These are phyloP conservation scores for Drosophila villosipedis DNA, from an alignment of 2,888 invertebrate species.

Conservation along the genomic window DNA sequence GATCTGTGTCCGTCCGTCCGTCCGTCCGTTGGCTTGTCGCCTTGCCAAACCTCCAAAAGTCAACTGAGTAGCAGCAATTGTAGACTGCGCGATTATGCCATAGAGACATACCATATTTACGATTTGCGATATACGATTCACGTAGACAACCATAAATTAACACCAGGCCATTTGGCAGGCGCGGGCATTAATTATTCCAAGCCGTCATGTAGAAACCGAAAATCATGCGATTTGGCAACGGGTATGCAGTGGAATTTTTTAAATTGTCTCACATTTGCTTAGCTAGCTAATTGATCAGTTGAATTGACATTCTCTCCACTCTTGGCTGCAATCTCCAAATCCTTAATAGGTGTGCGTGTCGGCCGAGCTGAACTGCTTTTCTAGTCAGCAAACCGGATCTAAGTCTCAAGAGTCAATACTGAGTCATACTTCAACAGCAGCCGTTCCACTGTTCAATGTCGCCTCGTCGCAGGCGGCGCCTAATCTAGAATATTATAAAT, in stretches of 20 bases:
- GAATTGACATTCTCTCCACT: constrained; percentile 43
- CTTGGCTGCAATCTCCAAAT: constrained; percentile 40
- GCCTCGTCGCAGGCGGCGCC: constrained; percentile 69
- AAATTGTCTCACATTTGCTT: constrained; percentile 74
- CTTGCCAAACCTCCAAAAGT: constrained; percentile 53
- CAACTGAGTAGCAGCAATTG: constrained; percentile 41
- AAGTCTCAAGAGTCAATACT: constrained; percentile 54
- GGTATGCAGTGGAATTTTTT: constrained; percentile 52
- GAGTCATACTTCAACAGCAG: constrained; percentile 43
- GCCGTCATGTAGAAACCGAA: constrained; percentile 36
- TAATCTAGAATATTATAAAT: constrained; percentile 77
- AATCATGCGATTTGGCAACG: constrained; percentile 44
- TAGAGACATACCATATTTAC: constrained; percentile 42
- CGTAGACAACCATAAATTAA: constrained; percentile 75
- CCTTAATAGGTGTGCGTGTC: constrained; percentile 66
- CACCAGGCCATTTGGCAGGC: constrained; percentile 62
- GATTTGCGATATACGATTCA: constrained; percentile 50
- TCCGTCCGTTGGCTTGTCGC: constrained; percentile 17
- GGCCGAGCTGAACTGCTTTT: constrained; percentile 42
- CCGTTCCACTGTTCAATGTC: constrained; percentile 61
- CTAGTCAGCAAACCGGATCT: constrained; percentile 68
- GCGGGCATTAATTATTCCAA: constrained; percentile 71
- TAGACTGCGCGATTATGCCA: constrained; percentile 54
- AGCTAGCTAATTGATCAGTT: constrained; percentile 58
- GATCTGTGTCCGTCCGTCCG: constrained; percentile 20